These are phyloP conservation scores for Phymorhynchus buccinoides DNA, from an alignment of 1,140 invertebrate genomes.

Conservation along the genomic window DNA sequence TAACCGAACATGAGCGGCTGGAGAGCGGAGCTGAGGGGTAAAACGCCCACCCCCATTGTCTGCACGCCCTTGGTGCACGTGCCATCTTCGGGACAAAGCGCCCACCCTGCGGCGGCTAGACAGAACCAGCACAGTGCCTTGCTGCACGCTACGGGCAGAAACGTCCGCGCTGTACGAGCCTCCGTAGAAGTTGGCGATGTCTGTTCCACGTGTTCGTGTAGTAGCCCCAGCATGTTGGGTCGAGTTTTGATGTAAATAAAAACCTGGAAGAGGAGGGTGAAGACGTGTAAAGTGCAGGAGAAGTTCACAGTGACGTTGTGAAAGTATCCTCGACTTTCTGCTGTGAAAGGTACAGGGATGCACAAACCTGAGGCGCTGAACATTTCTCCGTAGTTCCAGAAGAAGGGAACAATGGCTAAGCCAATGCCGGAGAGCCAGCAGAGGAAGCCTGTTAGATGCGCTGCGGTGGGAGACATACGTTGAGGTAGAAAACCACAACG, in stretches of 20 bases:
- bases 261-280: neutral
- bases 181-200: neutral
- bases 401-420: neutral
- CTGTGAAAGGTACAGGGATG: neutral
- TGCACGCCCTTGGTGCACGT: neutral
- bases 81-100: neutral
- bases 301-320: neutral
- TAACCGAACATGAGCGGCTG: neutral
- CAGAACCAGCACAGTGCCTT: neutral
- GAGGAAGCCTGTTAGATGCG: neutral
- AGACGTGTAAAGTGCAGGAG: neutral
- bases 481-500: neutral
- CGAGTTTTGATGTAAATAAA: neutral
- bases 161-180: neutral
- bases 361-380: neutral
- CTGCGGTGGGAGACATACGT: neutral
- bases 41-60: neutral
- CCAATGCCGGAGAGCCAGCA: neutral
- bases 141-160: neutral
- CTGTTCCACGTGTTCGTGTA: neutral
- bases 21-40: neutral
- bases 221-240: neutral
- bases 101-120: neutral
- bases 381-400: neutral
- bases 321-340: neutral